Evolutionary conservation across 2,113 vertebrate species (phyloP), one percentile per base, ranked within the genome.

Genomic region (Passerina amoena): DNA sequence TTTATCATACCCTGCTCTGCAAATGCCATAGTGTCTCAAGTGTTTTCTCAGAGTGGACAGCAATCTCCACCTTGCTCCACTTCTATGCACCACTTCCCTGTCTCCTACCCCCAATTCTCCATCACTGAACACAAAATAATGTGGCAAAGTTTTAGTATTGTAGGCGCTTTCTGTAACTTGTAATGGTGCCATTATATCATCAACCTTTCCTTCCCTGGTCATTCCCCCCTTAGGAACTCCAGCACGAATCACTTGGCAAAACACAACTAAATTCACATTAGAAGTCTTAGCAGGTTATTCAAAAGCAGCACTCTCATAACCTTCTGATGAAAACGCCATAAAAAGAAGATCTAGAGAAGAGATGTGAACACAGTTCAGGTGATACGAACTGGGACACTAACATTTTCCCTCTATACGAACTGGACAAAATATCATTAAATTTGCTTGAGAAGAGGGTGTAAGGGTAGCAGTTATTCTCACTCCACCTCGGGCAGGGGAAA

Each of bases 361-460:
- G 12, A 68, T 27, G 13, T 48, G 35, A 90, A 50, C 7, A 63
- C 15, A 18, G 27, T 17, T 79, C 3, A 2, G 31, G 3, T 2
- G 33, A 15, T 28, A 63, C 9, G 17, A 61, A 87, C 22, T 37
- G 22, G 54, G 30, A 61, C 10, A 51, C 24, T 24, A 82, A 50
- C n/a, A 48, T 45, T 61, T 47, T 10, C 8, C 7, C 5, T 10
- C 4, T 56, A 14, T 6, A 44, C 2, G n/a, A 42, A 47, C 21
- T 5, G 4, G 40, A 57, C 14, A 88, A 92, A 77, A 85, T 8
- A 51, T 1, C 64, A 64, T 12, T 10, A 88, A 80, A 73, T 25
- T 17, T 0, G 0, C 28, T 10, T 1, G 12, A 80, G 9, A 94
- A 73, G 11, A 53, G 4, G 2, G 10, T 64, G 11, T 51, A 80